A percentile compares a stretch with the other conserved stretches of the same genome.
These are phyloP conservation scores for Lasioglossum figueresi DNA, from an alignment of 2,888 invertebrate species.

Conservation along the genomic window DNA sequence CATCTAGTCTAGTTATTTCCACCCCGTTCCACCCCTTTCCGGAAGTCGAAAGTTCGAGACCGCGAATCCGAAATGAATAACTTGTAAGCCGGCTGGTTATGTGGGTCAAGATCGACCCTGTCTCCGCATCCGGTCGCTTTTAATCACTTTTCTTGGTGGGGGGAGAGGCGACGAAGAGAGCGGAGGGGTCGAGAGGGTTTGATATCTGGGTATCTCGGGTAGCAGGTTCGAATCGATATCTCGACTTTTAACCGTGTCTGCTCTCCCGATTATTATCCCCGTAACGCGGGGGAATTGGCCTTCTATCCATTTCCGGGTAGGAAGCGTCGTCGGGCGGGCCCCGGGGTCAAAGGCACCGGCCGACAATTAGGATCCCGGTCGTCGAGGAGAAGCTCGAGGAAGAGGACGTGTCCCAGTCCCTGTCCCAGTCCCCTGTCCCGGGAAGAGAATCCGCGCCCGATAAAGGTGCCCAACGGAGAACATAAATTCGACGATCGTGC, in stretches of 20 bases:
- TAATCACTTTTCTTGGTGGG: not conserved
- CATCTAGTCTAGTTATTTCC: not conserved
- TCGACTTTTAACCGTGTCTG: slow-evolving; percentile 7
- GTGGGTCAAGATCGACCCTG: slow-evolving; percentile 7
- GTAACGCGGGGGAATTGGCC: slow-evolving; percentile 4
- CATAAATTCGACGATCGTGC: slow-evolving; percentile 65
- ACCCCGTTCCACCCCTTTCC: no score
- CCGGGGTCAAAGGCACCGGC: slow-evolving; percentile 20
- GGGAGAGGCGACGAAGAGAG: not conserved
- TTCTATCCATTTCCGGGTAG: not conserved
- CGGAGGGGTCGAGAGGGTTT: not conserved
- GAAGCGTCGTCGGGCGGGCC: not conserved
- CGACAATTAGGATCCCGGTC: slow-evolving; percentile 45
- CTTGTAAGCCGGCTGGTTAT: not conserved
- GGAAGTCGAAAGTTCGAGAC: not conserved
- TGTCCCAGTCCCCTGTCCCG: slow-evolving; percentile 30
- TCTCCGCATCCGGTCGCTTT: not conserved
- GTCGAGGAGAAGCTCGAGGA: not conserved
- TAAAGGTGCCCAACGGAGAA: slow-evolving; percentile 61
- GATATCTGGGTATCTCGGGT: slow-evolving; percentile 12
- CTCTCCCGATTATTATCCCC: slow-evolving; percentile 25
- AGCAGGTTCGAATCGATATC: slow-evolving; percentile 4
- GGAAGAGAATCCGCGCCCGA: slow-evolving; percentile 45
- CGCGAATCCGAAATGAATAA: not conserved
- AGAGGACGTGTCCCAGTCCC: slow-evolving; percentile 3